Conservation (phyloP, 2,888 invertebrate species). For the Sthenelais limicola region DNA sequence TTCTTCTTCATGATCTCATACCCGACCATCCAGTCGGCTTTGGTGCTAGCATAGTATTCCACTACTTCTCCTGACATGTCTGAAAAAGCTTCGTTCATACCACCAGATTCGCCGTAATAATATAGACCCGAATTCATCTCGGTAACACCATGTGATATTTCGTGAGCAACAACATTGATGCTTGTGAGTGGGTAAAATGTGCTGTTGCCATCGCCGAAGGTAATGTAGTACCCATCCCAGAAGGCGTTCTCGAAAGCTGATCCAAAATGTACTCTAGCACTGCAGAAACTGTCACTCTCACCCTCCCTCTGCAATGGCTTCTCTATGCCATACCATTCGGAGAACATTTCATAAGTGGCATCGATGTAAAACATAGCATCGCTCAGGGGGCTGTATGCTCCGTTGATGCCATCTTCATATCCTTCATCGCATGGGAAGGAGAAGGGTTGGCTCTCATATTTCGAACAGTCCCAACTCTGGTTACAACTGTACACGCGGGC, state of each 20-base stretch:
- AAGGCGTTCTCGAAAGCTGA: conserved; percentile 55
- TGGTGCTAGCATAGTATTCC: conserved; percentile 46
- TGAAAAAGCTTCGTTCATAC: conserved; percentile 42
- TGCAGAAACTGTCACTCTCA: conserved; percentile 13
- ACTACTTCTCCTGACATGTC: conserved; percentile 54
- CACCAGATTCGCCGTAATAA: conserved; percentile 43
- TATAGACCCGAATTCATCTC: conserved; percentile 50
- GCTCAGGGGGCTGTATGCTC: conserved; percentile 49
- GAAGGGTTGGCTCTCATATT: background rate
- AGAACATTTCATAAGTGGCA: conserved; percentile 54
- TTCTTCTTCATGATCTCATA: conserved; percentile 41
- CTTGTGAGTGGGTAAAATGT: conserved; percentile 49
- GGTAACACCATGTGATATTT: conserved; percentile 54
- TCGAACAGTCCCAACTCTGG: background rate
- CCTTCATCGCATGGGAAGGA: conserved; percentile 44
- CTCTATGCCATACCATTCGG: conserved; percentile 51
- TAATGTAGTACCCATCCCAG: conserved; percentile 47
- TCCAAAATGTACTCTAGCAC: conserved; percentile 55
- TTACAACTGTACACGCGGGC: conserved; percentile 20
- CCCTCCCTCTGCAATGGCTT: conserved; percentile 14
- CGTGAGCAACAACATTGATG: conserved; percentile 53
- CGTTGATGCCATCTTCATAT: conserved; percentile 49
- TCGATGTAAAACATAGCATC: conserved; percentile 55
- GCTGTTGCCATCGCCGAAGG: conserved; percentile 39
- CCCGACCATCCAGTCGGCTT: conserved; percentile 49